Base-by-base conservation (phyloP, 2,113 vertebrate species). In the Gulo gulo region DNA sequence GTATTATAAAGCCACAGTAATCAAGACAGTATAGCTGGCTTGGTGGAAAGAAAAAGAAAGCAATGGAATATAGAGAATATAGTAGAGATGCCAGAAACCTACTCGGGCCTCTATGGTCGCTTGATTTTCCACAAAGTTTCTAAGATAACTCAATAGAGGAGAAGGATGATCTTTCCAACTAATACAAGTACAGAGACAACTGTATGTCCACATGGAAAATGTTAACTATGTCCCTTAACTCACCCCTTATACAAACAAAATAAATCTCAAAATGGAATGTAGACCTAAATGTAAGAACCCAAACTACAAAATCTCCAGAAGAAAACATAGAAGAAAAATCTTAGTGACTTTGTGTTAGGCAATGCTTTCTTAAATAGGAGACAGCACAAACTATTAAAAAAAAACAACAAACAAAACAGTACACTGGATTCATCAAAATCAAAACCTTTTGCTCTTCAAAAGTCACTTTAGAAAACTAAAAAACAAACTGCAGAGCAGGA, bases 271-370 rank as follows among this genome's bases (percentile, higher is more conserved):
- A 57, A 67, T 73, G 12, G 36, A 87, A 45, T 57, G 59, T n/a
- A 67, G 8, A 82, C 4, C 12, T 76, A 39, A 42, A n/a, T 26
- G 14, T 47, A 82, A 86, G 47, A 86, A 82, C 34, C 55, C 24
- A 97, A 93, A 87, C 23, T n/a, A 57, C 34, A 50, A 85, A 67
- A 86, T 26, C 36, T 34, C n/a, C n/a, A 76, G 42, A 76, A 76
- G 73, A 67, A 86, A 86, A 85, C 45, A 45, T 14, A 96, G 69
- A 39, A 96, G 23, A 93, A 83, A 45, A 96, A 76, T 76, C 45
- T 88, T 36, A 78, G 36, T 76, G 45, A 88, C 55, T 93, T 95
- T 24, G 8, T 87, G 42, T 92, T 45, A 74, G 45, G 29, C 74
- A 73, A 71, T 63, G 23, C 42, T 82, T 92, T 92, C 65, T 88